Percentiles rank a stretch among this genome's conserved stretches.
Evolutionary conservation across 1,140 invertebrate genomes (phyloP).

Genomic region (Drosophila novamexicana): DNA sequence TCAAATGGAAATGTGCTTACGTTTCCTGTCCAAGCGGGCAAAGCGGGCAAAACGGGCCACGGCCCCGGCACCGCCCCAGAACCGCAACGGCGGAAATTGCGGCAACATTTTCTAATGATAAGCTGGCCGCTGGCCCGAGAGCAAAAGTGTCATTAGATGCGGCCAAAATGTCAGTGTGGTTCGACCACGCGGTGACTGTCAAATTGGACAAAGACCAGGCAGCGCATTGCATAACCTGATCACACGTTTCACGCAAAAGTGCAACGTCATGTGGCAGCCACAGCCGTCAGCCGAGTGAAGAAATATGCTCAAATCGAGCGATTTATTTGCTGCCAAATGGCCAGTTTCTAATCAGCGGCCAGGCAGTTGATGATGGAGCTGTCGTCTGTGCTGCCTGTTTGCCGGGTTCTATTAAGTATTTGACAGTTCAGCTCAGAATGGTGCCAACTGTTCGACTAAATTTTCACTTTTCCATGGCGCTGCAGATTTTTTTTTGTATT

Average conservation of each 20-base stretch:
- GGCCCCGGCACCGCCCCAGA: constrained; percentile 34
- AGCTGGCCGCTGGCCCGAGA: constrained; percentile 41
- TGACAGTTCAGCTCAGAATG: constrained; percentile 54
- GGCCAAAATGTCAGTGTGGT: constrained; percentile 39
- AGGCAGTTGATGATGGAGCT: neutral
- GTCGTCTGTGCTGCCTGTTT: constrained; percentile 9
- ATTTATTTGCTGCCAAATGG: constrained; percentile 30
- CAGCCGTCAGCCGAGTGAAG: constrained; percentile 7
- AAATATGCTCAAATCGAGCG: constrained; percentile 49
- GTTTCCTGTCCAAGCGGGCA: constrained; percentile 55
- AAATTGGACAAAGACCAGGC: neutral
- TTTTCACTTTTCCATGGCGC: constrained; percentile 68
- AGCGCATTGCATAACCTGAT: constrained; percentile 32
- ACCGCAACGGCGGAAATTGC: constrained; percentile 64
- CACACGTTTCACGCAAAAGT: constrained; percentile 13
- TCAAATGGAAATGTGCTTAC: constrained; percentile 61
- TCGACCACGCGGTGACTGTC: neutral
- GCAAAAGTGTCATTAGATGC: constrained; percentile 76
- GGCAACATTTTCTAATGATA: constrained; percentile 30
- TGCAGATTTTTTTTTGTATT: neutral
- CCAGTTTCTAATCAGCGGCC: too few relatives aligned
- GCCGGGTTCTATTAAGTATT: constrained; percentile 20
- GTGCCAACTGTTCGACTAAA: constrained; percentile 41
- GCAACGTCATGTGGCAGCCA: constrained; percentile 44
- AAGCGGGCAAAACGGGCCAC: constrained; percentile 48